Percentiles rank a stretch among this genome's conserved stretches.
Conservation (phyloP, 1,140 invertebrate species). For the Drosophila truncata region DNA sequence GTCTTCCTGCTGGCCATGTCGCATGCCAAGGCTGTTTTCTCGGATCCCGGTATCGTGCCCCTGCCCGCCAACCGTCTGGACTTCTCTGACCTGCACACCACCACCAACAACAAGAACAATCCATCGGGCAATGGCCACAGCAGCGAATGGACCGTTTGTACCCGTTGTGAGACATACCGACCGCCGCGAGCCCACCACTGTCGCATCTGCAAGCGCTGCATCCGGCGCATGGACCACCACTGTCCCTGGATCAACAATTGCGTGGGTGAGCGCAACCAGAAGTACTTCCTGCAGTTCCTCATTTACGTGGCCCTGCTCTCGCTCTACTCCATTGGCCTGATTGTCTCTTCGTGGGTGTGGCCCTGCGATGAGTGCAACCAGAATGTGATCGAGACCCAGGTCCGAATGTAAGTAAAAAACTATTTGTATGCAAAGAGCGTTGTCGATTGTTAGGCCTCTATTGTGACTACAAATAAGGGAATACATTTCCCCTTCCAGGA, state of each 20-base stretch:
- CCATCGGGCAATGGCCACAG: conserved; percentile 79
- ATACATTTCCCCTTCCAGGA: conserved; percentile 85
- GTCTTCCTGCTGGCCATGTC: conserved; percentile 92
- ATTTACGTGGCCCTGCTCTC: conserved; percentile 91
- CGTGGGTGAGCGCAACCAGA: conserved; percentile 97
- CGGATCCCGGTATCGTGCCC: conserved; percentile 95
- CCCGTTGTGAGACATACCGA: conserved; percentile 93
- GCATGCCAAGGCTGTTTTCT: conserved; percentile 94
- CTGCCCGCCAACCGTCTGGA: conserved; percentile 92
- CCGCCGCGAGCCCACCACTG: conserved; percentile 96
- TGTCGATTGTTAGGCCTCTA: background rate
- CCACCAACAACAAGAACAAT: conserved; percentile 86
- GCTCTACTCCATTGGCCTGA: conserved; percentile 90
- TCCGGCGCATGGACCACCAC: conserved; percentile 96
- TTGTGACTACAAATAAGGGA: background rate
- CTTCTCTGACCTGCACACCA: conserved; percentile 93
- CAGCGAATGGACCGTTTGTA: conserved; percentile 94
- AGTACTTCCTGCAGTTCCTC: conserved; percentile 97
- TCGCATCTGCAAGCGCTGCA: conserved; percentile 94
- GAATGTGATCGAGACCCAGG: conserved; percentile 90
- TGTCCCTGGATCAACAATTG: conserved; percentile 96
- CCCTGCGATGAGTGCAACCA: conserved; percentile 90
- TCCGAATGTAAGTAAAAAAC: conserved; percentile 89
- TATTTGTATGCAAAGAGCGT: conserved; percentile 2
- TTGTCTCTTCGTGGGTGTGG: conserved; percentile 91